phyloP scores from a whole-genome alignment of 2,113 vertebrate species.

The Malaclemys terrapin region DNA sequence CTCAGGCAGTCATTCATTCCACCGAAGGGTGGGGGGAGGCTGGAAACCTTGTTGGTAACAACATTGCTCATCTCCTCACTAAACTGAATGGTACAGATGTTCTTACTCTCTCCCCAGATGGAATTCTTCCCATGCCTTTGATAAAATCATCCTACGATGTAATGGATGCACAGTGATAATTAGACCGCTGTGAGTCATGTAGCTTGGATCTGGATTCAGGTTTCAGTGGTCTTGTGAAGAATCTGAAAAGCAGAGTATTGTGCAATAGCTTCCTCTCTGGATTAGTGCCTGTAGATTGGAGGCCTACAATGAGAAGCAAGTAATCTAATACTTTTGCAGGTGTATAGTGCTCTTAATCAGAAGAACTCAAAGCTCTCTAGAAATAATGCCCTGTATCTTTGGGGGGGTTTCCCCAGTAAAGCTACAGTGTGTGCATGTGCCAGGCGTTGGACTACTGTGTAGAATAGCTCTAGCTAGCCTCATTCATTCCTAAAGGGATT shows the following conservation, averaged over 20 bases:
- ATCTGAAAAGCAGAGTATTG: not conserved
- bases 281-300: fast-evolving
- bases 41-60: not conserved
- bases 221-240: not conserved
- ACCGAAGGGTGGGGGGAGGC: not conserved
- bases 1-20: fast-evolving
- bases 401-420: conserved; percentile 67
- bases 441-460: conserved; percentile 81
- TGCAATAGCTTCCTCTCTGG: not conserved
- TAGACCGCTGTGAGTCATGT: not conserved
- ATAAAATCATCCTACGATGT: not conserved
- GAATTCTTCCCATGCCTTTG: not conserved
- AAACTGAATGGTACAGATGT: not conserved
- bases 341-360: not conserved
- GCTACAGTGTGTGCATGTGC: conserved; percentile 78
- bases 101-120: not conserved
- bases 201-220: not conserved
- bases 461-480: conserved; percentile 76
- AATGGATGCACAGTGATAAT: not conserved
- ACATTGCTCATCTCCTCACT: not conserved
- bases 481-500: conserved; percentile 78
- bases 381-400: not conserved
- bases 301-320: not conserved
- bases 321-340: not conserved
- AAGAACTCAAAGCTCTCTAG: not conserved